Percentiles rank a stretch among this genome's conserved stretches.
phyloP scores from a whole-genome alignment of 2,797 vertebrate species.

The Arremon brunneinucha region DNA sequence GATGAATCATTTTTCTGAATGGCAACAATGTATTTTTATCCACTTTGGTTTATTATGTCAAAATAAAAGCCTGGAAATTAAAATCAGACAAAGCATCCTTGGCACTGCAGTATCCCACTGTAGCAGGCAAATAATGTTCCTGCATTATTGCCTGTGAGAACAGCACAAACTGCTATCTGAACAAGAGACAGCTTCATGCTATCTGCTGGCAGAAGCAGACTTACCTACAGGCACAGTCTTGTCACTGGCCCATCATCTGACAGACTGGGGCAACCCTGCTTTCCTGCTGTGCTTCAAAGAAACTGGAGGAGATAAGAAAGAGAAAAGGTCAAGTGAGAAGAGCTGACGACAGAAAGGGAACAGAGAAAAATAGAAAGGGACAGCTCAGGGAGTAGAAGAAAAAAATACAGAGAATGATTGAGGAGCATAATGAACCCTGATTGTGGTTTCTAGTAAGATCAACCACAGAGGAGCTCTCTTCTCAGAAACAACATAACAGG shows the following conservation, averaged over 20 bases:
- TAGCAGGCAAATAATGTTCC: neutral
- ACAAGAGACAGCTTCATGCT: neutral
- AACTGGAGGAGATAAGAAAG: neutral
- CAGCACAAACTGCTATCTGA: neutral
- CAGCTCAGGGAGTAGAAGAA: neutral
- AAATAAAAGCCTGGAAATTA: conserved; percentile 16
- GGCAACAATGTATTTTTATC: neutral
- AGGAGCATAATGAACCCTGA: neutral
- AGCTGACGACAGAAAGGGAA: neutral
- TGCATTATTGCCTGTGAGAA: conserved; percentile 12
- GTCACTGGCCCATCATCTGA: neutral
- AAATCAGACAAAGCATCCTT: neutral
- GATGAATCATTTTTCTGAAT: conserved; percentile 41
- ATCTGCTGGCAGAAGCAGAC: neutral
- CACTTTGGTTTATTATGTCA: neutral
- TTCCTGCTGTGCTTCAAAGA: neutral
- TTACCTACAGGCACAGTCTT: neutral
- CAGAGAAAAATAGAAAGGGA: neutral
- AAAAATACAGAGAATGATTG: neutral
- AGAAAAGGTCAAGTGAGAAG: neutral
- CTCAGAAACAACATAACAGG: conserved; percentile 29
- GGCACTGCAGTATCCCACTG: neutral
- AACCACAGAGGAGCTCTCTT: conserved; percentile 23
- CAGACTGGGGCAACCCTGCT: neutral
- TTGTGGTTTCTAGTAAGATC: conserved; percentile 4